Conservation (phyloP, 2,113 vertebrate genomes). For the Notarius quadriscutis region DNA sequence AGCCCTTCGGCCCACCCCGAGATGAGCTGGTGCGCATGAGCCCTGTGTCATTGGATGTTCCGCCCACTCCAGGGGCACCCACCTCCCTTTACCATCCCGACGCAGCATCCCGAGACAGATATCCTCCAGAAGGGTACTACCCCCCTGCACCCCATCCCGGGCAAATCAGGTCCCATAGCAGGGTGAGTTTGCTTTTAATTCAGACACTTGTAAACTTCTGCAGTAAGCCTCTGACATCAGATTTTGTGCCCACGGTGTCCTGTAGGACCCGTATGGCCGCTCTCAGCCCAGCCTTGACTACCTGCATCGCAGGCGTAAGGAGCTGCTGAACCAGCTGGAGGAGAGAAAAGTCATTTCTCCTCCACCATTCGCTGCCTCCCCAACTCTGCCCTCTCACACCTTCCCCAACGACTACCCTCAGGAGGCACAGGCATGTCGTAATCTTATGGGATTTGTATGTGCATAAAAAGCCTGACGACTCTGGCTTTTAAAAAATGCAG, state of each 20-base stretch:
- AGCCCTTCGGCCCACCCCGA: constrained; percentile 79
- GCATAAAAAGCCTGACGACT: neutral
- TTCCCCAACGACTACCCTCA: constrained; percentile 82
- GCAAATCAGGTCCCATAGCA: constrained; percentile 83
- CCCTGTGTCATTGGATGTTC: constrained; percentile 86
- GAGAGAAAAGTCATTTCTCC: constrained; percentile 96
- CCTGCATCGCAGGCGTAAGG: constrained; percentile 89
- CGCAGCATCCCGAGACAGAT: constrained; percentile 80
- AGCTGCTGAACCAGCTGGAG: constrained; percentile 94
- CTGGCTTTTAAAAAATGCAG: no score
- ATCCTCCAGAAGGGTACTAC: constrained; percentile 84
- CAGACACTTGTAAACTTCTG: neutral
- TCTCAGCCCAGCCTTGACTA: constrained; percentile 90
- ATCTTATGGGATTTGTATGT: neutral
- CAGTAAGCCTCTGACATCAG: constrained; percentile 37
- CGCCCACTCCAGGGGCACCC: constrained; percentile 68
- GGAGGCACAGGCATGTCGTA: constrained; percentile 67
- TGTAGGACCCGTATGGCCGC: constrained; percentile 71
- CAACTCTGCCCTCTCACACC: constrained; percentile 82
- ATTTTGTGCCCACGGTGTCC: neutral
- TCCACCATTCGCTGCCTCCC: constrained; percentile 91
- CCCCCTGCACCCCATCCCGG: constrained; percentile 77
- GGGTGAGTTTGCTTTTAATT: constrained; percentile 70
- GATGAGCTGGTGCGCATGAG: constrained; percentile 88
- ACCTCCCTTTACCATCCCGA: constrained; percentile 85